A percentile compares a stretch with the other conserved stretches of the same genome.
Conservation (phyloP, 2,113 vertebrate genomes). For the Cyanoliseus patagonus region DNA sequence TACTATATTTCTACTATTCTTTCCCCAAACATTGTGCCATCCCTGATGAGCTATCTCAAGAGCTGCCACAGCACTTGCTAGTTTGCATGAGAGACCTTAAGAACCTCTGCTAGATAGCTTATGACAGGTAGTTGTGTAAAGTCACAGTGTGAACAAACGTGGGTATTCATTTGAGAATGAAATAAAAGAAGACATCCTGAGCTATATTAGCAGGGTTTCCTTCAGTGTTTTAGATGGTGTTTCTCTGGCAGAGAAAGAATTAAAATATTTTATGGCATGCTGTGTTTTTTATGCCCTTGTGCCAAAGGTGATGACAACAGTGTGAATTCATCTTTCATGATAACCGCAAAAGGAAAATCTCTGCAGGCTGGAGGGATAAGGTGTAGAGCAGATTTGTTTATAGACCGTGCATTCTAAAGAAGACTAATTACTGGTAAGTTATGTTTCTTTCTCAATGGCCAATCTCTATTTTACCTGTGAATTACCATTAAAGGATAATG, state of each 20-base stretch:
- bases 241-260: not conserved
- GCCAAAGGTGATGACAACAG: not conserved
- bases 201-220: not conserved
- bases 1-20: not conserved
- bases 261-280: not conserved
- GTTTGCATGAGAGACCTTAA: not conserved
- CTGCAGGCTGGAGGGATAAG: not conserved
- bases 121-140: not conserved
- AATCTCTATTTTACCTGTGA: not conserved
- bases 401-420: not conserved
- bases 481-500: not conserved
- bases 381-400: not conserved
- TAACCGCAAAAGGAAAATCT: slow-evolving; percentile 1
- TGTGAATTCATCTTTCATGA: not conserved
- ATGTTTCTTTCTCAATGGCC: not conserved
- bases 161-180: not conserved
- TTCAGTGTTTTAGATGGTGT: not conserved
- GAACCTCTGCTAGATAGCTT: not conserved
- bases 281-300: not conserved
- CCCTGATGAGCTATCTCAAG: not conserved
- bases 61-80: not conserved
- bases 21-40: not conserved
- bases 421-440: not conserved
- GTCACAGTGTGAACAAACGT: not conserved
- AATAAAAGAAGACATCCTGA: not conserved